Base-by-base conservation (phyloP, 2,113 vertebrate genomes). In the Silurus asotus region DNA sequence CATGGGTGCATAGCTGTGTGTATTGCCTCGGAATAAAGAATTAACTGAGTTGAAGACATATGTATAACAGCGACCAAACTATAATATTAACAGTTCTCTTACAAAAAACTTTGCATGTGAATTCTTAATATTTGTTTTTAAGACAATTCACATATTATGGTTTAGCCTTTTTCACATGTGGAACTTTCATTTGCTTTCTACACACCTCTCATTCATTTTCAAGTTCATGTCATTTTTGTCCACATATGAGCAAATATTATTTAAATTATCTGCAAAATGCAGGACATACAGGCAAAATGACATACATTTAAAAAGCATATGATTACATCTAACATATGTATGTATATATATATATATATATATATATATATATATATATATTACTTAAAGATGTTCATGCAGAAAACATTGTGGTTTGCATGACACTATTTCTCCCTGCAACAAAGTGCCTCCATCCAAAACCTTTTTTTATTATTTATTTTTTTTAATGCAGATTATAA, bases 1-100 rank as follows among this genome's bases (percentile, higher is more conserved):
- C 62, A 37, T 80, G 62, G 83, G 78, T 83, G 23, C 83, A 76
- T 78, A 74, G 76, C 78, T 56, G 72, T 85, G 75, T 64, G 59
- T 55, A 70, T 79, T 87, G 53, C 59, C 11, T 49, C 48, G 51
- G 25, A 53, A 83, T 28, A 14, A 83, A 87, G 59, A 58, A 58
- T 45, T 51, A 20, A 81, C 77, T 59, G 5, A 6, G 48, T 13
- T 15, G n/a, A 53, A 74, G 56, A 77, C 51, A 82, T 55, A 85
- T 48, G 65, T 80, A 28, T 25, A 55, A 77, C 17, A 25, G 59
- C 74, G 51, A 19, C 61, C n/a, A 20, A 20, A 25, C 37, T 76
- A 3, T 53, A 14, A 67, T 56, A 19, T 78, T 55, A 78, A 55
- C 53, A 65, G 49, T 45, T 56, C n/a, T 9, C 1, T 20, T 20